These are phyloP conservation scores for Bradypodion pumilum DNA, from an alignment of 2,797 vertebrate species.

Conservation along the genomic window DNA sequence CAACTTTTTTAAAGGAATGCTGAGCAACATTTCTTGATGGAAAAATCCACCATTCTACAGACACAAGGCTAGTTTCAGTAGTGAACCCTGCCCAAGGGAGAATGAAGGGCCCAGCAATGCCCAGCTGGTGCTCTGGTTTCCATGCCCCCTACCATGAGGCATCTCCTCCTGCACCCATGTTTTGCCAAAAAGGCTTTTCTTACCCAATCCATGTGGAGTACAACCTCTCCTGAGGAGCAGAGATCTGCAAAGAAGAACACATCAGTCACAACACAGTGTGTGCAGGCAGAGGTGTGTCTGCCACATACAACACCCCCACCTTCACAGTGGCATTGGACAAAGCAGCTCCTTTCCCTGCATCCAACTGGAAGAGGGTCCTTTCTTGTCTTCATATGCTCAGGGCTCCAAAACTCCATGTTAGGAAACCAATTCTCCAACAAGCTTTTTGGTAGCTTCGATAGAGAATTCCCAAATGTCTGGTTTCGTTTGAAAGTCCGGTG, in stretches of 20 bases:
- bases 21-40: too few species aligned
- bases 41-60: neutral
- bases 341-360: too few species aligned
- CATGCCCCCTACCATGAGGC: too few species aligned
- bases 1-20: neutral
- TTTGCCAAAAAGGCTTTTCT: constrained; percentile 52
- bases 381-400: neutral
- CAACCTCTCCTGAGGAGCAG: constrained; percentile 89
- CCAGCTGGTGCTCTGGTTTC: neutral
- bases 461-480: neutral
- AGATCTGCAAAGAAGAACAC: constrained; percentile 78
- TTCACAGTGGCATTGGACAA: rapidly evolving
- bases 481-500: neutral
- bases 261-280: neutral
- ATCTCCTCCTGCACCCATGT: too few species aligned
- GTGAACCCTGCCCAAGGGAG: neutral
- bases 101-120: too few species aligned
- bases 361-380: too few species aligned
- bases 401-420: neutral
- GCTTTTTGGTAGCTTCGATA: neutral
- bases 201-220: constrained; percentile 94
- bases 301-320: too few species aligned
- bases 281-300: neutral
- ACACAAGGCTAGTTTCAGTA: too few species aligned
- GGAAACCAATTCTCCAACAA: neutral